Conservation (phyloP, 2,888 invertebrate genomes). For the Chromoteleia sp. region DNA sequence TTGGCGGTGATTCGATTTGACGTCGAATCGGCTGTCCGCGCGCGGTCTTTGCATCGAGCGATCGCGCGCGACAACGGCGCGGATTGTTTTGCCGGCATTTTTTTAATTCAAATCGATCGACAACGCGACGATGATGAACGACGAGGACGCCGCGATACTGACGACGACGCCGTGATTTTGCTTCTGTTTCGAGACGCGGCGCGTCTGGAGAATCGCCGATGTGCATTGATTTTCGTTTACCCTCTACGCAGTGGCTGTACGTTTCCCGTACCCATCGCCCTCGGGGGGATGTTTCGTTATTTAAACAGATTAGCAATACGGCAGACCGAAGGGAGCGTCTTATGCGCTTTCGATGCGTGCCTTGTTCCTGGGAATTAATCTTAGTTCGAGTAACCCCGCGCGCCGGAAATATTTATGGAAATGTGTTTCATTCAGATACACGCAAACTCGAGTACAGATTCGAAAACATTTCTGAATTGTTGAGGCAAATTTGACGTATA, state of each 20-base stretch:
- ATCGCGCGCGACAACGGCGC: conserved; percentile 11
- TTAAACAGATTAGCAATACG: conserved; percentile 84
- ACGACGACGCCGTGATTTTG: conserved; percentile 64
- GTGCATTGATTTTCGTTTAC: conserved; percentile 84
- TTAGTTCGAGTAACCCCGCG: conserved; percentile 74
- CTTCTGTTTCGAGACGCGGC: conserved; percentile 63
- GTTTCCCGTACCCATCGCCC: conserved; percentile 73
- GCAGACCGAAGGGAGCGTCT: conserved; percentile 79
- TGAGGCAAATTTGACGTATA: no score
- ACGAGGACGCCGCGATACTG: conserved; percentile 31
- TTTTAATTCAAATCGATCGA: conserved; percentile 52
- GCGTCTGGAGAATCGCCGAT: conserved; percentile 68
- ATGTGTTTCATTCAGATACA: conserved; percentile 47
- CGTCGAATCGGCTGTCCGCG: conserved; percentile 3
- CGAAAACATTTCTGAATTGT: conserved; percentile 2
- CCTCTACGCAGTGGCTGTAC: conserved; percentile 71
- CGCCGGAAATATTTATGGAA: conserved; percentile 62
- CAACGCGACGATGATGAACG: conserved; percentile 37
- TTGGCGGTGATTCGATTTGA: conserved; percentile 55
- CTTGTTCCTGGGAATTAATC: conserved; percentile 80
- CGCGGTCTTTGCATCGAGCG: conserved; percentile 9
- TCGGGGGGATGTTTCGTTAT: conserved; percentile 83
- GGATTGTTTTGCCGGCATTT: no score
- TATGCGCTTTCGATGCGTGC: conserved; percentile 82
- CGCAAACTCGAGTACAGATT: conserved; percentile 1